phyloP scores from a whole-genome alignment of 2,113 vertebrate genomes.

The Ailurus styani region DNA sequence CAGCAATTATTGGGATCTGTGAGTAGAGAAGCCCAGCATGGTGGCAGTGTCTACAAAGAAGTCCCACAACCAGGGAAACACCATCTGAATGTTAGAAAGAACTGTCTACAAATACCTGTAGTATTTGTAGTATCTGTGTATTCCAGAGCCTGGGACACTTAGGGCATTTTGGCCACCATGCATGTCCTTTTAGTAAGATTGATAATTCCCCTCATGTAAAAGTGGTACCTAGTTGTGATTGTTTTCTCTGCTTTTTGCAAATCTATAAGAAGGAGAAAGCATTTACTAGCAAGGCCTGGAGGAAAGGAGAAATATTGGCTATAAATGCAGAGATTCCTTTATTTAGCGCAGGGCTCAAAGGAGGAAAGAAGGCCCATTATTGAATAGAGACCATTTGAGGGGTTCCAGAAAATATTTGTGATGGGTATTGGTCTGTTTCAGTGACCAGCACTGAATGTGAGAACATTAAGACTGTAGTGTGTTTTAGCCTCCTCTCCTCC shows the following conservation, averaged over 20 bases:
- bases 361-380: not conserved
- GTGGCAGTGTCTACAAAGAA: not conserved
- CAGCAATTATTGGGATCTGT: not conserved
- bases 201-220: not conserved
- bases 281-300: not conserved
- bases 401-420: not conserved
- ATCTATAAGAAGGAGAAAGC: not conserved
- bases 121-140: not conserved
- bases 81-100: not conserved
- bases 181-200: not conserved
- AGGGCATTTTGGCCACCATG: not conserved
- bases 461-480: too few species aligned
- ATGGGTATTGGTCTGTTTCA: not conserved
- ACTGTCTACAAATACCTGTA: not conserved
- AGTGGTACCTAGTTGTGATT: not conserved
- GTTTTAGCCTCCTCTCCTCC: not conserved
- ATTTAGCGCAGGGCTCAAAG: not conserved
- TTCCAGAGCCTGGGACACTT: not conserved
- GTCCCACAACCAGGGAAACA: not conserved
- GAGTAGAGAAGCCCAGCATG: too few species aligned
- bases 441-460: accelerated
- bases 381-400: not conserved
- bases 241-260: not conserved
- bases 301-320: not conserved
- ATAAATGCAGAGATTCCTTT: not conserved